Percentiles rank a stretch among this genome's conserved stretches.
Conservation (phyloP, 2,888 invertebrate species). For the Morinoia aosen region DNA sequence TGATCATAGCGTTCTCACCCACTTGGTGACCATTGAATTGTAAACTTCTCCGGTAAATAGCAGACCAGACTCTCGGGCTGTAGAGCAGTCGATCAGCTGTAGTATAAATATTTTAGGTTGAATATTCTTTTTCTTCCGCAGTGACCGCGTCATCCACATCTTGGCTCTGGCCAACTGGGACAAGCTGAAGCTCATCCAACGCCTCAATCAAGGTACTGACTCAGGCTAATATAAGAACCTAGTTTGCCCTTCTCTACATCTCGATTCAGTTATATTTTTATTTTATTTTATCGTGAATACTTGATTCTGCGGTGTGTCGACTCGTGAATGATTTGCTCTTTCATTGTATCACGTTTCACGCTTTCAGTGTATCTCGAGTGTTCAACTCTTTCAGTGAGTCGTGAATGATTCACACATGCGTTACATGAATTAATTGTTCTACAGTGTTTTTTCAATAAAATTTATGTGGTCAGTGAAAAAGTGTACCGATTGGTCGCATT, state of each 20-base stretch:
- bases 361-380: no score
- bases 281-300: neutral
- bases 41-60: no score
- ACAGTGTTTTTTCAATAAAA: no score
- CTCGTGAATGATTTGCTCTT: neutral
- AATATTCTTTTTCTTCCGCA: neutral
- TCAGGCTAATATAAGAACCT: neutral
- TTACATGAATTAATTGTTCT: no score
- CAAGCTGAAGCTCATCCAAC: constrained; percentile 45
- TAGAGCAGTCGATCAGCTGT: neutral
- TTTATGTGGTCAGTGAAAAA: no score
- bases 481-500: no score
- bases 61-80: no score
- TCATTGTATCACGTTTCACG: no score
- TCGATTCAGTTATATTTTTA: neutral
- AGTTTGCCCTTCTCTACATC: neutral
- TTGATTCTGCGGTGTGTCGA: neutral
- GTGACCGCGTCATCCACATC: constrained; percentile 38
- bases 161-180: constrained; percentile 32
- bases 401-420: no score
- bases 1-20: no score
- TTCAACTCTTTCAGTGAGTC: no score
- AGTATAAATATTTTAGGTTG: neutral
- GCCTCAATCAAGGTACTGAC: constrained; percentile 23
- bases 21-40: no score